phyloP scores from a whole-genome alignment of 2,888 invertebrate species.

The Gortyna flavago region DNA sequence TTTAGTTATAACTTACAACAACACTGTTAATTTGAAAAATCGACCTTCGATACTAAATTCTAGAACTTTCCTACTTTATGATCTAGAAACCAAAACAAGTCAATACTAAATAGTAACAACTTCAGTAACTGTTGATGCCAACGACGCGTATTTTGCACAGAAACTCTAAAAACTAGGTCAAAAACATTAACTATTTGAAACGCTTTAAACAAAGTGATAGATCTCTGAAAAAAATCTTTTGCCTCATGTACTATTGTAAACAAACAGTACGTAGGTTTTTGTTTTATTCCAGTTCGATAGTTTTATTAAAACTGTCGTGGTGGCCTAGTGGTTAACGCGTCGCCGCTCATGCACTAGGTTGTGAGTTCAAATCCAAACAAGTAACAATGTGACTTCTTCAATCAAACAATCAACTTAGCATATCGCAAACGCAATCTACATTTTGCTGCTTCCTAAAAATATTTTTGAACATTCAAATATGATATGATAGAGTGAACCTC shows the following conservation, averaged over 20 bases:
- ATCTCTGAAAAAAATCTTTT: conserved; percentile 16
- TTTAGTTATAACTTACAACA: background rate
- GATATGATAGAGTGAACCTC: too few relatives aligned
- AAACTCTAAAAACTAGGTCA: conserved; percentile 29
- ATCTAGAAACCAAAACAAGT: conserved; percentile 4
- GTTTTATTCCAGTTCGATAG: background rate
- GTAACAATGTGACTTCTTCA: background rate
- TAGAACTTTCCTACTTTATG: background rate
- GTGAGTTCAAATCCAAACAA: background rate
- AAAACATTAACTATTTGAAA: conserved; percentile 10
- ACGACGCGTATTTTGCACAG: conserved; percentile 3
- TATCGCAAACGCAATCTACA: background rate
- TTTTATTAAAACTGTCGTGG: background rate
- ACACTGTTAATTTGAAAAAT: background rate
- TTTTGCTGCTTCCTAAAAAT: background rate
- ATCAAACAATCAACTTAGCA: background rate
- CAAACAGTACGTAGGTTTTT: conserved; percentile 8
- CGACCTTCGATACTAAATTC: background rate
- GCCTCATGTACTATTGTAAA: conserved; percentile 1
- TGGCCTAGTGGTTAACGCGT: too few relatives aligned
- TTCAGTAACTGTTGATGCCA: conserved; percentile 5
- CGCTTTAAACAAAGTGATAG: conserved; percentile 19
- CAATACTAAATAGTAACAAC: conserved; percentile 8
- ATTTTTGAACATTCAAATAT: too few relatives aligned
- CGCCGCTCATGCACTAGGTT: background rate